phyloP scores from a whole-genome alignment of 1,140 invertebrate species.

The Tigriopus japonicus region DNA sequence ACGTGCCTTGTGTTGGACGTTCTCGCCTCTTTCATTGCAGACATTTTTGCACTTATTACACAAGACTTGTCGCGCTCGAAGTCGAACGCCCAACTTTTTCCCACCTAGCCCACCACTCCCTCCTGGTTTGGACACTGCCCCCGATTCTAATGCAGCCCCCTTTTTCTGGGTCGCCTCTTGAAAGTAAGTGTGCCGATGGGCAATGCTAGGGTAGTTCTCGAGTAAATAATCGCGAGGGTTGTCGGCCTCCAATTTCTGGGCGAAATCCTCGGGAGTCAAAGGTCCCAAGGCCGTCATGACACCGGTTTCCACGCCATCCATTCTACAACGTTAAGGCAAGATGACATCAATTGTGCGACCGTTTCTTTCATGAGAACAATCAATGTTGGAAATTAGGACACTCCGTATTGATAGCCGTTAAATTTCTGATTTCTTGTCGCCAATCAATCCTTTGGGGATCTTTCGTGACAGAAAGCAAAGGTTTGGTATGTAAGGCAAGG shows the following conservation, averaged over 20 bases:
- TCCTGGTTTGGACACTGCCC: background rate
- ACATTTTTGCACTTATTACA: slow-evolving; percentile 10
- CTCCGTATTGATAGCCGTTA: no score
- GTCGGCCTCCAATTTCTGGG: background rate
- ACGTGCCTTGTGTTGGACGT: background rate
- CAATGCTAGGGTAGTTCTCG: background rate
- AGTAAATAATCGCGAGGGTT: background rate
- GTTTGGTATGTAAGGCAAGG: no score
- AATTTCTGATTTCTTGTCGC: no score
- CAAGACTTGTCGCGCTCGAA: slow-evolving; percentile 10
- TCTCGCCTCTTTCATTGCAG: slow-evolving; percentile 10
- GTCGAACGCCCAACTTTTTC: slow-evolving; percentile 5
- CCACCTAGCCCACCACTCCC: background rate
- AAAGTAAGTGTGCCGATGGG: slow-evolving; percentile 7
- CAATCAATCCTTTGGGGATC: no score
- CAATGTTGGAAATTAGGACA: no score
- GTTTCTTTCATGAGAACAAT: no score
- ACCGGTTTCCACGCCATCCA: no score
- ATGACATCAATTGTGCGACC: no score
- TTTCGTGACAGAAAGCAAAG: no score
- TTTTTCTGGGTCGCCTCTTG: background rate
- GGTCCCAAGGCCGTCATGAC: no score
- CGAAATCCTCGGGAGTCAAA: background rate
- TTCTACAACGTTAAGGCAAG: no score
- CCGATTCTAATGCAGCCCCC: background rate